Base-by-base conservation (phyloP, 2,797 vertebrate genomes). In the Columba guinea region DNA sequence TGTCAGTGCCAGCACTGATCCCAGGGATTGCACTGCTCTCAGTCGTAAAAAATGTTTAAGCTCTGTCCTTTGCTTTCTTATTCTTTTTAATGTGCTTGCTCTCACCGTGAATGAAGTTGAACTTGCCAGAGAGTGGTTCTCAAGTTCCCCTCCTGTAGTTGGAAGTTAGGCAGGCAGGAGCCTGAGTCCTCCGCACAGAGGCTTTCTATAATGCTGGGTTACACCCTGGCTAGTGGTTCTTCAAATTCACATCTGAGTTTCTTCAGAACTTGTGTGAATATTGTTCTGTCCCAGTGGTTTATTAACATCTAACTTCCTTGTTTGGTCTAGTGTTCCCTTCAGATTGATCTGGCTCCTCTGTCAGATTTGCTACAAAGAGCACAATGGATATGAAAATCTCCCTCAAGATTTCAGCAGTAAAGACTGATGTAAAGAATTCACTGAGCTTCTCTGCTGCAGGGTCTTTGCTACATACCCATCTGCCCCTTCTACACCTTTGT, bases 271-370 rank as follows among this genome's bases (percentile, higher is more conserved):
- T 69, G 48, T 75, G 62, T 86, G 69, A 93, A 69, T 35, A 10
- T 68, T 81, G 53, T 78, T 90, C 69, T 90, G 51, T 87, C 55
- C 59, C 27, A 24, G 22, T 88, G 85, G 70, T 84, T 93, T 83
- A 65, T 84, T 78, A 90, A 71, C 30, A 84, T 77, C 58, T n/a
- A 26, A 30, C 51, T 86, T 94, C 84, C 64, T 85, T 75, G 56
- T 81, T 91, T 22, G 5, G 48, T 89, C 82, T 71, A 69, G 59
- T 87, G 60, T 93, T 96, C 94, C 91, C 68, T 93, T 87, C 58
- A 51, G 46, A 64, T 48, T 65, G 27, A 14, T 84, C 24, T 84
- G 44, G 9, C 39, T 93, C 10, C 12, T 87, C 73, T 81, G 71
- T 56, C 32, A 68, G 23, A 41, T 56, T 70, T 64, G 6, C 71